Evolutionary conservation across 2,797 vertebrate genomes (phyloP), one percentile per base, ranked within the genome.

Genomic region (Halcyon badia): DNA sequence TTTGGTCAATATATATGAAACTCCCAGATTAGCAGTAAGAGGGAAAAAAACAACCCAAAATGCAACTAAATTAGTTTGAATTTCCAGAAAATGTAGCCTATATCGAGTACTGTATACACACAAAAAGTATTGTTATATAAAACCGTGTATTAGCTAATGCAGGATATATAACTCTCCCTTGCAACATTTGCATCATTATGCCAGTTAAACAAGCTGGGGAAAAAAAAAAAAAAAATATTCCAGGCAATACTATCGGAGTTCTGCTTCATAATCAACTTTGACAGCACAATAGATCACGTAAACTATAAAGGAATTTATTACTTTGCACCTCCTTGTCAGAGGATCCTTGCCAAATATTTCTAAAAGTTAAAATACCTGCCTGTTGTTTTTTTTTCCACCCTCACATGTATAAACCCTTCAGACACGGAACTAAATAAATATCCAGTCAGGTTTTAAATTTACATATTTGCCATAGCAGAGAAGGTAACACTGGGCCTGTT

Each of bases 381-480:
- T 11, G 49, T 31, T 54, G 28, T 11, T 30, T 52, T 31, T 20
- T 10, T 3, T 17, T 2, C 35, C 22, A 31, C 33, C n/a, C 26
- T 86, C 65, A 78, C 76, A 83, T 15, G 33, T 72, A 71, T n/a
- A 89, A 87, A 80, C 18, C 8, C 41, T 87, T 85, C 35, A 94
- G 76, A 75, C 37, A 44, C 11, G 24, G 76, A 94, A 81, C 72
- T 69, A 51, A 64, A 4, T 12, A 72, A 89, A 58, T 33, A 71
- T 80, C 93, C 39, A 33, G 60, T 68, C 60, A 85, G 52, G 44
- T 82, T 94, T 94, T 57, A 81, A 81, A 97, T 88, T 78, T 89
- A 86, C 76, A 37, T 77, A 88, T 82, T 88, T 95, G 46, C 58
- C 69, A 90, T 4, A 72, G 69, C 79, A 92, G 75, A 79, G 49